phyloP scores from a whole-genome alignment of 2,888 invertebrate species.

The Marronus borbonicus region DNA sequence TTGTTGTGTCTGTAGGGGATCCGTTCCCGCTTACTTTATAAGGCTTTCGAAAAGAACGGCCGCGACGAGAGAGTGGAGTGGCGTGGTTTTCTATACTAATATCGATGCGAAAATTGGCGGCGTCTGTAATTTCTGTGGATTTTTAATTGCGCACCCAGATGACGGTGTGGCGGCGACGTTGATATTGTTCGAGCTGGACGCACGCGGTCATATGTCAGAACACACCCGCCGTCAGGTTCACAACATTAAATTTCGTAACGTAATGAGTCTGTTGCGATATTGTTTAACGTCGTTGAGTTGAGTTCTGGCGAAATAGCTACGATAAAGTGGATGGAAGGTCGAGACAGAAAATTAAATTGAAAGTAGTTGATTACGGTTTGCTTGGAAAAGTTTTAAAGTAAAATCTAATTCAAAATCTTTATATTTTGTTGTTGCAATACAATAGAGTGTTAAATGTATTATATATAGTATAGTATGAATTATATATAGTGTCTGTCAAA shows the following conservation, averaged over 20 bases:
- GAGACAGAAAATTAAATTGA: too few relatives aligned
- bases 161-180: neutral
- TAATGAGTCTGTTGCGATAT: conserved; percentile 21
- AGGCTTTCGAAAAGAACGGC: conserved; percentile 14
- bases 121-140: conserved; percentile 9
- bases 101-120: conserved; percentile 22
- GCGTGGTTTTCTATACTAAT: neutral
- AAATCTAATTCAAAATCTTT: too few relatives aligned
- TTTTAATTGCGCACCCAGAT: conserved; percentile 38
- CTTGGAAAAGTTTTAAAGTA: too few relatives aligned
- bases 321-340: too few relatives aligned
- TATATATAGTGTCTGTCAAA: too few relatives aligned
- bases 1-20: conserved; percentile 38
- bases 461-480: too few relatives aligned
- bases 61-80: too few relatives aligned
- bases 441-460: too few relatives aligned
- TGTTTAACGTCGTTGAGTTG: conserved; percentile 5
- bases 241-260: conserved; percentile 17
- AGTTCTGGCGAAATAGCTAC: too few relatives aligned
- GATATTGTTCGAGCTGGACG: conserved; percentile 25
- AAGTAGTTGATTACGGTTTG: too few relatives aligned
- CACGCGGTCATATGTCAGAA: conserved; percentile 29
- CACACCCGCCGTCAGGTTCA: conserved; percentile 18
- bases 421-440: too few relatives aligned
- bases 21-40: conserved; percentile 8